Evolutionary conservation across 2,797 vertebrate genomes (phyloP).

Genomic region (Sitta carolinensis): DNA sequence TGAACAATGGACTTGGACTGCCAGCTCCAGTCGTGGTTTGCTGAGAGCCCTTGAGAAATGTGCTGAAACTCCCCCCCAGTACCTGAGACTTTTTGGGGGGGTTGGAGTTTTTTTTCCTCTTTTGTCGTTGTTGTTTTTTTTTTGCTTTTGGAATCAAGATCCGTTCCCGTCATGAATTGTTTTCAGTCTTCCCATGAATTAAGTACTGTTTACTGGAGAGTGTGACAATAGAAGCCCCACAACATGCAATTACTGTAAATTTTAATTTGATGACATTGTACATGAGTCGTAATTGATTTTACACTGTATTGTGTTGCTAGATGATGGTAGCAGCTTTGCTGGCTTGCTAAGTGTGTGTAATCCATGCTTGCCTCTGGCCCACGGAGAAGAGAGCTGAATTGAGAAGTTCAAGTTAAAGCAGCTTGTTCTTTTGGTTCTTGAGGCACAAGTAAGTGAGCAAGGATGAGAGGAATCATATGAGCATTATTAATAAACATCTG

Average conservation of each 20-base stretch:
- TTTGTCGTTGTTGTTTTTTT: background rate
- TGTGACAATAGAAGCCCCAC: background rate
- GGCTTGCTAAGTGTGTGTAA: background rate
- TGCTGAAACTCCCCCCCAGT: background rate
- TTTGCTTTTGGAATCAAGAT: background rate
- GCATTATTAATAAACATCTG: background rate
- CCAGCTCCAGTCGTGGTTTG: background rate
- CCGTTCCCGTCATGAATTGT: rapidly evolving
- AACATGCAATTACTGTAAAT: background rate
- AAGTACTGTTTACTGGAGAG: background rate
- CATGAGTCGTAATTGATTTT: constrained; percentile 15
- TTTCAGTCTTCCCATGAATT: background rate
- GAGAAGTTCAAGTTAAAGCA: background rate
- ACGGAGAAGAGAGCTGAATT: background rate
- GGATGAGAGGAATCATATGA: background rate
- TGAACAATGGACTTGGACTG: background rate
- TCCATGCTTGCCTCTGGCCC: background rate
- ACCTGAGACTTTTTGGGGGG: background rate
- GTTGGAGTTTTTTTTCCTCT: background rate
- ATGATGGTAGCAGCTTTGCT: background rate
- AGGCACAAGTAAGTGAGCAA: background rate
- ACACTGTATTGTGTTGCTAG: background rate
- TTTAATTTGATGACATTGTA: background rate
- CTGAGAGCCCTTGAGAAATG: background rate
- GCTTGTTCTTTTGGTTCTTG: background rate